Base-by-base conservation (phyloP, 2,888 invertebrate genomes). In the Dichetophora obliterata region DNA sequence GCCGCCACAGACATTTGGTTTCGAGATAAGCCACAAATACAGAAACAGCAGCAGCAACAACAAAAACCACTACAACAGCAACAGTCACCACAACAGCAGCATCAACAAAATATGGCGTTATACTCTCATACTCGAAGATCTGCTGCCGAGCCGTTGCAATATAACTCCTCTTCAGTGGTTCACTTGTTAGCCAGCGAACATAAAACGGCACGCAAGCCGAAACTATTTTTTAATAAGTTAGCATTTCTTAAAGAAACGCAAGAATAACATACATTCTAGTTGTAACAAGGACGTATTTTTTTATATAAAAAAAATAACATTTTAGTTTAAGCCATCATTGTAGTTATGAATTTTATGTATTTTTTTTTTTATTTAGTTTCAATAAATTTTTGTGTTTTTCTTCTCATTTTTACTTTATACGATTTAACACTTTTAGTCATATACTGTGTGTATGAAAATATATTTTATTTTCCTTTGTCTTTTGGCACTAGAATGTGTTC, bases 1-100 rank as follows among this genome's bases (percentile, higher is more conserved):
- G 79, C 71, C 76, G 75, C 75, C 84, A 82, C 69, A 48, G 50
- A 50, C 50, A 37, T 22, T 22, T 31, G 24, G 50, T 43, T 75
- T 70, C 48, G 52, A 43, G 63, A 22, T 24, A 27, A 57, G 22
- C 57, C 61, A 61, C 71, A 50, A 71, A 24, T 50, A 72, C 48
- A 65, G 43, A 59, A 59, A 34, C 65, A 65, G 19, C 65, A 69
- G 48, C 66, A 54, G 37, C 52, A 71, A 63, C 22, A 16, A 59
- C 66, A 19, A 24, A 37, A 69, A n/a, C 61, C 34, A 19, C 63
- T 69, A 61, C 66, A 75, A 63, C 54, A 69, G 11, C 27, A 14
- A 5, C 14, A 9, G 3, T 31, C 16, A 43, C 16, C 3, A 34
- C 54, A 54, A 16, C 70, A 24, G 34, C 52, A 43, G 22, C 68